A percentile compares a stretch with the other conserved stretches of the same genome.
These are phyloP conservation scores for Indicator indicator DNA, from an alignment of 2,113 vertebrate genomes.

Conservation along the genomic window DNA sequence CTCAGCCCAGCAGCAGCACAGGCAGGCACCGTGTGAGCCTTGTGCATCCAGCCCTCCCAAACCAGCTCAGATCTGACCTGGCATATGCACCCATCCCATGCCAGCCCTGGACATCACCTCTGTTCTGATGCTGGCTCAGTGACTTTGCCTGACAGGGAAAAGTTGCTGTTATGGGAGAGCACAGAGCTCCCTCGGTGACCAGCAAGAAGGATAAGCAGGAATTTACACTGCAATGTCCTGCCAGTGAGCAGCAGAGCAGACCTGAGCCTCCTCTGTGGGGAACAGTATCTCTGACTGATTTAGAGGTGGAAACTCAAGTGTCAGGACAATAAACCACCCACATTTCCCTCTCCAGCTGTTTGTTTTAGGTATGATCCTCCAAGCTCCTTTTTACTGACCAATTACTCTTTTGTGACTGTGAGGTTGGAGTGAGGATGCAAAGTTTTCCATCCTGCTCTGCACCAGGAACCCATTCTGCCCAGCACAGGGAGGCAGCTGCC, in stretches of 20 bases:
- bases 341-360: background rate
- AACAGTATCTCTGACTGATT: background rate
- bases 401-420: background rate
- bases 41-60: background rate
- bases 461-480: background rate
- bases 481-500: background rate
- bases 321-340: background rate
- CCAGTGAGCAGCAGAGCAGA: background rate
- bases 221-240: background rate
- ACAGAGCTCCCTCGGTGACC: background rate
- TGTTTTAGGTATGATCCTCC: background rate
- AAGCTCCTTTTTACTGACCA: background rate
- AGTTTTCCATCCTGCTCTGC: background rate
- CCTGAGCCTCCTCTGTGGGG: background rate
- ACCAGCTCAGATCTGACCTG: background rate
- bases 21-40: background rate
- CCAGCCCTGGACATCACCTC: background rate
- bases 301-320: background rate
- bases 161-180: background rate
- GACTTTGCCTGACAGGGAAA: background rate
- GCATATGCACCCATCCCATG: fast-evolving
- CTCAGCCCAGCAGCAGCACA: background rate
- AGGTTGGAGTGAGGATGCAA: background rate
- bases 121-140: background rate
- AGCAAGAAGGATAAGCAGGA: background rate